These are phyloP conservation scores for Trichogramma dendrolimi DNA, from an alignment of 2,888 invertebrate species.

Conservation along the genomic window DNA sequence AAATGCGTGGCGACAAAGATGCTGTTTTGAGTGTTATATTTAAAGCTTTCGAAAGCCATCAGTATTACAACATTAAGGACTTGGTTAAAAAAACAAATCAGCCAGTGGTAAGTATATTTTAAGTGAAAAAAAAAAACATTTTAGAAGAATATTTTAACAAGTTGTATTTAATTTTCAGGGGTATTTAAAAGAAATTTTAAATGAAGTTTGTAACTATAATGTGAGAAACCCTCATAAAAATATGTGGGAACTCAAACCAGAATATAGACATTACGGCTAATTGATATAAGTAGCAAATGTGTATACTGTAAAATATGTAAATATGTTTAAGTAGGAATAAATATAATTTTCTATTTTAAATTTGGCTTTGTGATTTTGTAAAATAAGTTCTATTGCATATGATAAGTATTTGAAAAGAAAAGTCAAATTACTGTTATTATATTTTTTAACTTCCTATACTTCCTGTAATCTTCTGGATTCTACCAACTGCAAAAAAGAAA, in stretches of 20 bases:
- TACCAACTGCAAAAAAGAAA: too few relatives aligned
- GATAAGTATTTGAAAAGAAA: too few relatives aligned
- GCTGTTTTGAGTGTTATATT: slow-evolving; percentile 93
- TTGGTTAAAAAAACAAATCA: not conserved
- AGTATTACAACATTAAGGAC: slow-evolving; percentile 5
- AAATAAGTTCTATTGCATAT: too few relatives aligned
- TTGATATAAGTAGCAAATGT: too few relatives aligned
- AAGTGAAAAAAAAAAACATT: not conserved
- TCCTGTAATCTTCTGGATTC: too few relatives aligned
- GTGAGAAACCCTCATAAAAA: slow-evolving; percentile 95
- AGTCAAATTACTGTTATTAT: too few relatives aligned
- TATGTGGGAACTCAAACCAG: slow-evolving; percentile 98
- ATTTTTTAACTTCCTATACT: too few relatives aligned
- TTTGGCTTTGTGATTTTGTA: too few relatives aligned
- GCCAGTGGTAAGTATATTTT: not conserved
- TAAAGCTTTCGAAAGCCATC: slow-evolving; percentile 88
- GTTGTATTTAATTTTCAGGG: slow-evolving; percentile 52
- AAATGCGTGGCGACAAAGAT: slow-evolving; percentile 92
- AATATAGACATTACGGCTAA: slow-evolving; percentile 72
- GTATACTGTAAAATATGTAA: too few relatives aligned
- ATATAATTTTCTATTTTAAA: too few relatives aligned
- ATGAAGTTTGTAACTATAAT: slow-evolving; percentile 96
- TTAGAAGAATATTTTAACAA: not conserved
- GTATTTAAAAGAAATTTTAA: slow-evolving; percentile 93
- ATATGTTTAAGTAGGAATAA: too few relatives aligned